Percentiles rank a stretch among this genome's conserved stretches.
Evolutionary conservation across 1,140 invertebrate species (phyloP).

Genomic region (Eciton burchellii): DNA sequence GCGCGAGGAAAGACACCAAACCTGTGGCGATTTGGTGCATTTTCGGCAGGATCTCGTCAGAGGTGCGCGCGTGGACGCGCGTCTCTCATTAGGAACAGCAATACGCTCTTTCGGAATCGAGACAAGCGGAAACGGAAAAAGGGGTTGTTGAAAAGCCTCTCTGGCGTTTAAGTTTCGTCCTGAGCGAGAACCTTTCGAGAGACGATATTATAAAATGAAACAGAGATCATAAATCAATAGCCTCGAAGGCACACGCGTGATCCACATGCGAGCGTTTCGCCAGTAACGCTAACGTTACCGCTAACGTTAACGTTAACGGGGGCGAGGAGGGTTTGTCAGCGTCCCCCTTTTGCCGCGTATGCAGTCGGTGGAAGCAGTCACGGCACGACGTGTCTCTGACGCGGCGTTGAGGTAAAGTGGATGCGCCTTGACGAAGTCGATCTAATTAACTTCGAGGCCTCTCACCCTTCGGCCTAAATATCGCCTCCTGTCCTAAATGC

Average conservation of each 20-base stretch:
- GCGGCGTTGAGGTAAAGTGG: constrained; percentile 66
- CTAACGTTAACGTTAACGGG: background rate
- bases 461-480: constrained; percentile 69
- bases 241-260: background rate
- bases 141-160: too few species aligned
- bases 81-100: too few species aligned
- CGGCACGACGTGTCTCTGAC: constrained; percentile 52
- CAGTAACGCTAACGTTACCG: background rate
- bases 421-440: constrained; percentile 71
- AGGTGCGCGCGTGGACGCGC: background rate
- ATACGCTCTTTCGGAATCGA: too few species aligned
- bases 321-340: background rate
- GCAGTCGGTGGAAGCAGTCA: constrained; percentile 37
- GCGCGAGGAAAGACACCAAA: background rate
- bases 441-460: constrained; percentile 75
- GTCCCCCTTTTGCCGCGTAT: constrained; percentile 12
- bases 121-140: too few species aligned
- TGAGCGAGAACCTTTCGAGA: too few species aligned
- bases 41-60: constrained; percentile 6
- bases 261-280: background rate
- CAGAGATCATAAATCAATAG: background rate
- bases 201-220: background rate
- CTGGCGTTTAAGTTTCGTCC: too few species aligned
- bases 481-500: constrained; percentile 68
- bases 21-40: background rate